Percentiles rank a stretch among this genome's conserved stretches.
phyloP scores from a whole-genome alignment of 2,113 vertebrate genomes.

The Ellobius talpinus region DNA sequence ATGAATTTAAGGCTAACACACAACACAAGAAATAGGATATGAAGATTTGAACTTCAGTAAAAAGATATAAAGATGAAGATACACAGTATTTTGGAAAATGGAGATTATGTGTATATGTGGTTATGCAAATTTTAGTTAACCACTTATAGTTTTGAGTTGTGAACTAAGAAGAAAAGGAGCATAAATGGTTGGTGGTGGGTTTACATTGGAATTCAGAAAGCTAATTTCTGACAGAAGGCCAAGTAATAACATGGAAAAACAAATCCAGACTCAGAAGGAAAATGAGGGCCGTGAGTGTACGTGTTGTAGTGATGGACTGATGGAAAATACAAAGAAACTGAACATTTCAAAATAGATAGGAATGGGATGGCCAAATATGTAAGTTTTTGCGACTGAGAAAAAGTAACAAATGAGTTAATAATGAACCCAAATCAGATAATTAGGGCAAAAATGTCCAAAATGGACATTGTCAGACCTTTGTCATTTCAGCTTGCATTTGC shows the following conservation, averaged over 20 bases:
- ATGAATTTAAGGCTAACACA: not conserved
- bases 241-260: not conserved
- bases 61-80: not conserved
- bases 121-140: not conserved
- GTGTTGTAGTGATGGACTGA: not conserved
- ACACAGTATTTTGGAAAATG: not conserved
- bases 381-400: not conserved
- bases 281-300: not conserved
- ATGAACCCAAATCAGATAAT: not conserved
- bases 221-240: not conserved
- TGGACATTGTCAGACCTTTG: not conserved
- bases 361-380: not conserved
- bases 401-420: not conserved
- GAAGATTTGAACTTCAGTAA: not conserved
- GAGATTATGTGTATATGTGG: not conserved
- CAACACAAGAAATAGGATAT: not conserved
- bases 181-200: not conserved
- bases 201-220: not conserved
- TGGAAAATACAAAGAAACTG: constrained; percentile 45
- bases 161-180: constrained; percentile 2
- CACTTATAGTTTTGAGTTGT: not conserved
- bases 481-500: not conserved
- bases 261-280: not conserved
- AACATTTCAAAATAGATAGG: not conserved
- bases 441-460: not conserved